Percentiles rank a stretch among this genome's conserved stretches.
Conservation (phyloP, 2,113 vertebrate genomes). For the Sinocyclocheilus grahami region DNA sequence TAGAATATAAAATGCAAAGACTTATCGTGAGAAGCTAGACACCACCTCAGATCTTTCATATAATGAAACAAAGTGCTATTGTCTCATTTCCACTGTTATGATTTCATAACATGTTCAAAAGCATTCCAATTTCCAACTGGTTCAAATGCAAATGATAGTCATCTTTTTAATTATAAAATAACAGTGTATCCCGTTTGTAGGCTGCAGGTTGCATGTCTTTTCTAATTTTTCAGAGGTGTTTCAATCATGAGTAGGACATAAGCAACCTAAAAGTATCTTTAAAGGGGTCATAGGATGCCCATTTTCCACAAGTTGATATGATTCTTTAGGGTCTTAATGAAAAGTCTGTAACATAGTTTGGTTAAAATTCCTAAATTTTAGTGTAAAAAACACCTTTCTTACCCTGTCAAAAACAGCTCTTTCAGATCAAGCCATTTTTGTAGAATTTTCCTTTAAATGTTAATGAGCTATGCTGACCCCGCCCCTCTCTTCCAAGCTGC, state of each 20-base stretch:
- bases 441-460: no score
- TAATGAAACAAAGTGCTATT: neutral
- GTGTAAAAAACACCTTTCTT: no score
- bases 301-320: no score
- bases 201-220: neutral
- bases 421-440: no score
- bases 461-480: no score
- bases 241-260: neutral
- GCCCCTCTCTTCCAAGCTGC: no score
- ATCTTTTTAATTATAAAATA: neutral
- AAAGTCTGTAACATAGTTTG: no score
- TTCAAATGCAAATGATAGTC: neutral
- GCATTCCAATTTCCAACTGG: neutral
- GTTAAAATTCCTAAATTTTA: no score
- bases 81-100: neutral
- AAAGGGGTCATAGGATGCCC: no score
- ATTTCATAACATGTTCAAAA: slow-evolving; percentile 6
- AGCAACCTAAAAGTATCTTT: neutral
- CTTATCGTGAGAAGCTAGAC: neutral
- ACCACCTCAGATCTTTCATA: neutral
- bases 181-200: neutral
- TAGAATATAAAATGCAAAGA: neutral
- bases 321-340: no score
- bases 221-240: neutral
- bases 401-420: no score